Conservation (phyloP, 2,113 vertebrate species). For the Chaetura pelagica region DNA sequence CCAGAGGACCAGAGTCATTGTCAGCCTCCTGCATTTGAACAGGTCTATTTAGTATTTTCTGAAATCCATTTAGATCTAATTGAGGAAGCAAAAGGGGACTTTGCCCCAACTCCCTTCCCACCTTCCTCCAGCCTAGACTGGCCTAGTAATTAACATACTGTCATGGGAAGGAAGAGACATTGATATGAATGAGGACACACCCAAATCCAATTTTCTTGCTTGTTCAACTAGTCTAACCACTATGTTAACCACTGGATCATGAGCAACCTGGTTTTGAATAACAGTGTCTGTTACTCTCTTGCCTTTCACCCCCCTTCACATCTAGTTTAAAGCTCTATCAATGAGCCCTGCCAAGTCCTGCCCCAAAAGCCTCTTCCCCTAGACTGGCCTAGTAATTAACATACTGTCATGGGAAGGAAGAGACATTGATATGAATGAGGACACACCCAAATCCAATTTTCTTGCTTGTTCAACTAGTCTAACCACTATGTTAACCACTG, state of each 20-base stretch:
- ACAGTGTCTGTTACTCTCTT: no score
- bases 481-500: slow-evolving; percentile 24
- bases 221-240: slow-evolving; percentile 36
- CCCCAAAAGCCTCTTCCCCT: no score
- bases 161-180: slow-evolving; percentile 31
- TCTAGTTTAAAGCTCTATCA: no score
- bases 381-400: slow-evolving; percentile 3
- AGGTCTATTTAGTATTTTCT: neutral
- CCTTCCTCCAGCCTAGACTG: neutral
- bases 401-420: slow-evolving; percentile 28
- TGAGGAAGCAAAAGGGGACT: neutral
- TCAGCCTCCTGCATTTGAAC: neutral
- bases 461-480: slow-evolving; percentile 9
- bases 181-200: slow-evolving; percentile 30
- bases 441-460: slow-evolving; percentile 32
- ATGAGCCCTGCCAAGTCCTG: no score
- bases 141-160: neutral
- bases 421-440: slow-evolving; percentile 7
- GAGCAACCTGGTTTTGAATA: neutral
- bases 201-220: slow-evolving; percentile 8
- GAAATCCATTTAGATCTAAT: neutral
- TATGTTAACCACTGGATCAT: slow-evolving; percentile 10
- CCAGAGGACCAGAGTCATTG: neutral
- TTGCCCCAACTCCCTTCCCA: neutral
- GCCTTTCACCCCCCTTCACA: no score